Base-by-base conservation (phyloP, 2,797 vertebrate species). In the Etheostoma nigrum region DNA sequence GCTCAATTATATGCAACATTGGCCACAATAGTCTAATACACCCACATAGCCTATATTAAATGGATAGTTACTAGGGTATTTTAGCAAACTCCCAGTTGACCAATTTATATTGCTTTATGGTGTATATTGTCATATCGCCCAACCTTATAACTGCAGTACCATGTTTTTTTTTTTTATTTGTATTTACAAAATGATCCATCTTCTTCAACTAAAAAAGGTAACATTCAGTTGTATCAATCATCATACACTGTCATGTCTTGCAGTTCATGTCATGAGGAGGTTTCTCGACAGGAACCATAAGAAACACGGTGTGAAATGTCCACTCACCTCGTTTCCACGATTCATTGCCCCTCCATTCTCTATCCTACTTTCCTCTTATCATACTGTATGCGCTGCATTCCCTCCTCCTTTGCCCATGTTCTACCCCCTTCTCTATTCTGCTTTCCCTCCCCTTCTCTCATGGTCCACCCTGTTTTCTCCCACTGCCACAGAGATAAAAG, bases 401-500 rank as follows among this genome's bases (percentile, higher is more conserved):
- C 30, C 58, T 55, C 60, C 67, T 84, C 78, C 69, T 78, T 80
- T 25, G 44, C 52, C 61, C 49, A 53, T 33, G 44, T 36, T 71
- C 52, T 81, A 6, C 75, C 53, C 51, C 61, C 25, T 13, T 72
- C 49, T 78, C 75, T 72, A 16, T 75, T 77, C 47, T 73, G 23
- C 70, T 72, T 64, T 58, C 74, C 81, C 75, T 83, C 78, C 86
- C 87, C 82, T 86, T 76, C 78, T 86, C 87, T 88, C 84, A 89
- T 78, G 79, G 74, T 81, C 87, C 88, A 88, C 87, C 91, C 90
- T 90, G 79, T 90, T 91, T 86, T 86, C 81, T 89, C 86, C 87
- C 79, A 81, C 81, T 79, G 86, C 78, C 86, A 91, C 90, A 93
- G 84, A 90, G 90, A 93, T 94, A 94, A 94, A 94, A 97, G 91